A percentile compares a stretch with the other conserved stretches of the same genome.
These are phyloP conservation scores for Entomobrya proxima DNA, from an alignment of 2,888 invertebrate species.

Conservation along the genomic window DNA sequence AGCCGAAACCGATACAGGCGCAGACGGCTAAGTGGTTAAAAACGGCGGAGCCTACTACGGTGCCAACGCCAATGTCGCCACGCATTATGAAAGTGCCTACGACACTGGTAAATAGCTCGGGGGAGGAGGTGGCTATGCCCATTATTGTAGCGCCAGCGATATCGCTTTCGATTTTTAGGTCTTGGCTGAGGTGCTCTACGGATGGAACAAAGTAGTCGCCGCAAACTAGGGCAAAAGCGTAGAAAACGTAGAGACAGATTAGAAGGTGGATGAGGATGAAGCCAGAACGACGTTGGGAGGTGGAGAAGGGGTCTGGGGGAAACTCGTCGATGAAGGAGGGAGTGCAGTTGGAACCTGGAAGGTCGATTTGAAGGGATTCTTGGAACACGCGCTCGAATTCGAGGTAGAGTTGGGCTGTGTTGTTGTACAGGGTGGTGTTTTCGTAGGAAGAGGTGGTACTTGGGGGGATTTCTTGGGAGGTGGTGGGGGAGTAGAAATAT, in stretches of 20 bases:
- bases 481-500: no score
- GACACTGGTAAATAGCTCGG: constrained; percentile 77
- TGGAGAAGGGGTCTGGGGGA: constrained; percentile 88
- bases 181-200: constrained; percentile 89
- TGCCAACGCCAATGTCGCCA: constrained; percentile 87
- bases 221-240: constrained; percentile 90
- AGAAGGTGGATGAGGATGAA: constrained; percentile 87
- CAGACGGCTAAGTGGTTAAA: constrained; percentile 92
- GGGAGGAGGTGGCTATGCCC: constrained; percentile 95
- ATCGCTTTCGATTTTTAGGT: constrained; percentile 81
- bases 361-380: constrained; percentile 37
- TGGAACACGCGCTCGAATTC: constrained; percentile 49
- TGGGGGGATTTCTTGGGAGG: no score
- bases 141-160: constrained; percentile 98
- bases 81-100: constrained; percentile 87
- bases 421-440: no score
- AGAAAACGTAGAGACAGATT: constrained; percentile 88
- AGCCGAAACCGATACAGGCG: constrained; percentile 87
- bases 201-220: constrained; percentile 96
- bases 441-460: no score
- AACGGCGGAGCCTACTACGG: constrained; percentile 84
- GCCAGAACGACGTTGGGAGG: constrained; percentile 86
- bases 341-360: constrained; percentile 82
- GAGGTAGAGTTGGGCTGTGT: not conserved
- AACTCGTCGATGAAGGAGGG: constrained; percentile 92